Evolutionary conservation across 1,140 invertebrate species (phyloP).

Genomic region (Andrena cerasifolii): DNA sequence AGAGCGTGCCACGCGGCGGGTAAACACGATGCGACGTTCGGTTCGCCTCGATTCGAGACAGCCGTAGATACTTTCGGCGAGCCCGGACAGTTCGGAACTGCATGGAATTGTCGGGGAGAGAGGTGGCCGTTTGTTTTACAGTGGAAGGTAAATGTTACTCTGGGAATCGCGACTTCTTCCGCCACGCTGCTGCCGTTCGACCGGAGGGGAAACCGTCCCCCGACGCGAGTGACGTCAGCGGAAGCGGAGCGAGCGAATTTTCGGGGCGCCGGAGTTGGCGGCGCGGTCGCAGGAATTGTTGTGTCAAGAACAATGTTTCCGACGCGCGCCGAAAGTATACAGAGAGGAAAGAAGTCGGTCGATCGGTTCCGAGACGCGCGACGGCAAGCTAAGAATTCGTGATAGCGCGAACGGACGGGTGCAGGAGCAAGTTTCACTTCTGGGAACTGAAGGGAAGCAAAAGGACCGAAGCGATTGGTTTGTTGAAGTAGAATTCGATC

Average conservation of each 20-base stretch:
- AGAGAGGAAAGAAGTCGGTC: background rate
- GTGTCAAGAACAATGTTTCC: conserved; percentile 15
- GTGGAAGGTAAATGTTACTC: background rate
- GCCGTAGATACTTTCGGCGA: background rate
- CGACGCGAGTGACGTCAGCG: background rate
- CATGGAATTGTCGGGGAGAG: too few species aligned
- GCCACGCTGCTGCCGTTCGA: background rate
- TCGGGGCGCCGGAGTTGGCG: background rate
- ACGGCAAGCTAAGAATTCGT: background rate
- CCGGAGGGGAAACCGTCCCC: background rate
- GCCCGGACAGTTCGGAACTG: background rate
- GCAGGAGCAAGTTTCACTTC: background rate
- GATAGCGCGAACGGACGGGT: background rate
- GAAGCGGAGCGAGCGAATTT: background rate
- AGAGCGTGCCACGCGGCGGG: background rate
- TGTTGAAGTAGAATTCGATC: too few species aligned
- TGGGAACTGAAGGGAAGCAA: background rate
- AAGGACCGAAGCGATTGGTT: too few species aligned
- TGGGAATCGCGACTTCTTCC: background rate
- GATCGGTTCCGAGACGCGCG: background rate
- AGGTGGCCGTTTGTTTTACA: conserved; percentile 12
- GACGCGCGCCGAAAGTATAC: background rate
- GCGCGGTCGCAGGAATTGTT: conserved; percentile 11
- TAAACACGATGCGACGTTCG: conserved; percentile 16
- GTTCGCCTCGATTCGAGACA: background rate